Conservation (phyloP, 2,888 invertebrate species). For the Herminia tarsipennalis region DNA sequence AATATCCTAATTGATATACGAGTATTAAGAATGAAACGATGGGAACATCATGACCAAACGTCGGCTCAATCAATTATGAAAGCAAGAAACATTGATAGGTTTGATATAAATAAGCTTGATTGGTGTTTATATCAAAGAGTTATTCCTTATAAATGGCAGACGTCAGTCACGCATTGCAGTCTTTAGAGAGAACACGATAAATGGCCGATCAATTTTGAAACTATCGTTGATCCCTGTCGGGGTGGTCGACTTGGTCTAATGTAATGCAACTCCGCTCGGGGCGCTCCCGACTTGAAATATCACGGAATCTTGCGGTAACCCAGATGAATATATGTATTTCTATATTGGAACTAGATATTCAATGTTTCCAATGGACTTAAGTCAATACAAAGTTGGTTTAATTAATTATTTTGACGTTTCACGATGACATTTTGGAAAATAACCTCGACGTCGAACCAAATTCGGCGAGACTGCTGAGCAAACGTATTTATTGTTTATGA, state of each 20-base stretch:
- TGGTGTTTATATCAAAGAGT: constrained; percentile 52
- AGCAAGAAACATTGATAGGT: constrained; percentile 26
- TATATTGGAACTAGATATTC: constrained; percentile 39
- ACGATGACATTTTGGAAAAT: neutral
- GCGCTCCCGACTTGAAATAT: constrained; percentile 77
- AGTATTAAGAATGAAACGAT: constrained; percentile 1
- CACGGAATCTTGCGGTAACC: constrained; percentile 66
- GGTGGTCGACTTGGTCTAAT: constrained; percentile 70
- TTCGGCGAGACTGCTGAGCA: no score
- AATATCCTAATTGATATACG: neutral
- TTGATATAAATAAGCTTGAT: constrained; percentile 42
- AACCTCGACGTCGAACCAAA: neutral
- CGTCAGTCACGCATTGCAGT: constrained; percentile 57
- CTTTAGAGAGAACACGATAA: constrained; percentile 60
- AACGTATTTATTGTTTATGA: constrained; percentile 13
- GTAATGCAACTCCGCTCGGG: constrained; percentile 69
- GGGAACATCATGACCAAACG: constrained; percentile 15
- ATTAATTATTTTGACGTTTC: constrained; percentile 8
- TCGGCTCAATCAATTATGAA: constrained; percentile 20
- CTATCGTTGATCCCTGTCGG: constrained; percentile 57
- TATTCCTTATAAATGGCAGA: constrained; percentile 60
- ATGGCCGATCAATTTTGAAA: constrained; percentile 60
- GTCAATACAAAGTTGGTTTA: constrained; percentile 18
- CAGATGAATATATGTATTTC: constrained; percentile 61
- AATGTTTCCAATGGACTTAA: constrained; percentile 26